These are phyloP conservation scores for Aulostomus chinensis DNA, from an alignment of 2,797 vertebrate species.

Conservation along the genomic window DNA sequence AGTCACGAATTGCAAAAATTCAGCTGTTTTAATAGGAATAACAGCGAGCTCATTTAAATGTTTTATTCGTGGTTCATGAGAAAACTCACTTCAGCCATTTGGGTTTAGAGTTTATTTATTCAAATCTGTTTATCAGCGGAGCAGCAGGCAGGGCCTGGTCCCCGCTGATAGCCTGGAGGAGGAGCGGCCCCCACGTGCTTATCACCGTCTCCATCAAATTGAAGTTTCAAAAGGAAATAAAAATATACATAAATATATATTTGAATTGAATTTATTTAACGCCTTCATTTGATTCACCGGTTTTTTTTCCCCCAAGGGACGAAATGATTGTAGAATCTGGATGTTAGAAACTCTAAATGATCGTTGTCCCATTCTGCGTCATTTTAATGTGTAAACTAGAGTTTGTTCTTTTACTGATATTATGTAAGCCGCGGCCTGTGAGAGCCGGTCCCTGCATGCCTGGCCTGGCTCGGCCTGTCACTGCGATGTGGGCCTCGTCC, in stretches of 20 bases:
- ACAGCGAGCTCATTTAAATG: not conserved
- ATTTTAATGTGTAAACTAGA: not conserved
- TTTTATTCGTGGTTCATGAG: not conserved
- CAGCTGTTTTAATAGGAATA: not conserved
- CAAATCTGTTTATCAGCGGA: conserved; percentile 70
- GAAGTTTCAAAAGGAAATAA: conserved; percentile 1
- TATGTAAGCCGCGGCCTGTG: conserved; percentile 40
- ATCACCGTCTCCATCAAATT: conserved; percentile 47
- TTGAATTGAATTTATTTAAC: not conserved
- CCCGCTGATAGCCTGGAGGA: conserved; percentile 45
- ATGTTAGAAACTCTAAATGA: too few species aligned
- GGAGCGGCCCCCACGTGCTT: conserved; percentile 43
- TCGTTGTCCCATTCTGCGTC: too few species aligned
- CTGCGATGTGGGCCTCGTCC: conserved; percentile 57
- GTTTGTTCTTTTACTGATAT: not conserved
- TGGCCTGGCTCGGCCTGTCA: conserved; percentile 55
- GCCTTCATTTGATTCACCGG: not conserved
- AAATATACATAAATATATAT: too few species aligned
- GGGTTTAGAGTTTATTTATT: conserved; percentile 54
- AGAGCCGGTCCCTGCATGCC: conserved; percentile 21
- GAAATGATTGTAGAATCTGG: too few species aligned
- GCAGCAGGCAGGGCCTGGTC: conserved; percentile 52
- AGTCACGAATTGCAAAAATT: too few species aligned
- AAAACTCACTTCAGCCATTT: not conserved
- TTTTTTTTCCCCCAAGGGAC: conserved; percentile 2